Base-by-base conservation (phyloP, 2,797 vertebrate species). In the Scolopax rusticola region DNA sequence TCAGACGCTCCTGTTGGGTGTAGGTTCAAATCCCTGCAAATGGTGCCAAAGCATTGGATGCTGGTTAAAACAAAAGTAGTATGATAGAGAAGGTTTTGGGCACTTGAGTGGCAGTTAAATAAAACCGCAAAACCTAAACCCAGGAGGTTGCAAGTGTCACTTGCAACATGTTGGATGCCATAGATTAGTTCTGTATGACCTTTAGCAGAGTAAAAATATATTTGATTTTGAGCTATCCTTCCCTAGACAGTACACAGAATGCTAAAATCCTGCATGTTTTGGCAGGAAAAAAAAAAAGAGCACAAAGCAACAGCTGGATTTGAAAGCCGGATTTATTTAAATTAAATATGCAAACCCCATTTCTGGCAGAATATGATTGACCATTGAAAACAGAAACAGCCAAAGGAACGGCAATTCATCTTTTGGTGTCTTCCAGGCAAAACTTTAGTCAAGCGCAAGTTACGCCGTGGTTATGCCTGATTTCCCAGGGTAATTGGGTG, bases 211-310 rank as follows among this genome's bases (percentile, higher is more conserved):
- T 56, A 60, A 92, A 92, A 89, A 83, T 10, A 1, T 77, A 48
- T 74, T 92, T 85, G 75, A 83, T 95, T 93, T 81, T 77, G 64
- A 92, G 68, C 64, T 89, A 0, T 70, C 47, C 70, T 85, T 92
- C 48, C 86, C 60, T 80, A 77, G 84, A 48, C 28, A 50, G 32
- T 83, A 50, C 54, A n/a, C 6, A 48, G 45, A 81, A 48, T 76
- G 53, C 60, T 92, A 48, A 92, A 95, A 74, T 73, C 40, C 13
- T 3, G 3, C 51, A 33, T 30, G 8, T 80, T 84, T 75, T 83
- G 63, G 77, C 84, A 76, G 50, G 36, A 83, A 48, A 83, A 45
- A 63, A 63, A 57, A 45, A 10, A 43, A 67, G 15, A 18, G 16
- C 60, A 54, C 32, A 82, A 77, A 89, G n/a, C 43, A 90, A 28